Conservation (phyloP, 2,888 invertebrate genomes). For the Metalampra italica region DNA sequence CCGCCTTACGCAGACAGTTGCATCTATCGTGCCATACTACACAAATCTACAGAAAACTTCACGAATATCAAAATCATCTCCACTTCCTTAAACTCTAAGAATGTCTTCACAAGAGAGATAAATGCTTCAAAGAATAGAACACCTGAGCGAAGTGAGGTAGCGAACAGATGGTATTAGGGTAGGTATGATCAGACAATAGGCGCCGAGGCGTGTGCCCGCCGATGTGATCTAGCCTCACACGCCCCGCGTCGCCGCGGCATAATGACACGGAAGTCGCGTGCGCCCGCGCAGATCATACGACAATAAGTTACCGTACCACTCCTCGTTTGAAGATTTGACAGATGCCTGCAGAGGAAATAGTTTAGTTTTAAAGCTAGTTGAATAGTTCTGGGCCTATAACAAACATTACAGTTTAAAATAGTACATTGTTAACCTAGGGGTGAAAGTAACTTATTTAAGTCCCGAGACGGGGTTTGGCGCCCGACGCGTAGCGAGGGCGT, state of each 20-base stretch:
- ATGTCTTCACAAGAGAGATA: too few species aligned
- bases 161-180: background rate
- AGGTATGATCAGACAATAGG: conserved; percentile 15
- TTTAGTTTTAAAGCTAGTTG: background rate
- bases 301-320: background rate
- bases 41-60: too few species aligned
- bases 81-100: too few species aligned
- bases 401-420: too few species aligned
- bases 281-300: conserved; percentile 35
- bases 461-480: too few species aligned
- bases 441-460: too few species aligned
- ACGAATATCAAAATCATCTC: too few species aligned
- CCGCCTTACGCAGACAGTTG: too few species aligned
- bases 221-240: conserved; percentile 18
- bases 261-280: conserved; percentile 61
- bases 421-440: too few species aligned
- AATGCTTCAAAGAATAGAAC: background rate
- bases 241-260: conserved; percentile 26
- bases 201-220: conserved; percentile 20
- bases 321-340: conserved; percentile 8
- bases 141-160: background rate
- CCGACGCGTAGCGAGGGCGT: too few species aligned
- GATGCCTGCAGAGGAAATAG: background rate
- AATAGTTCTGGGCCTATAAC: too few species aligned
- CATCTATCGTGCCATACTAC: too few species aligned